Conservation (phyloP, 2,113 vertebrate genomes). For the Ascaphus truei region DNA sequence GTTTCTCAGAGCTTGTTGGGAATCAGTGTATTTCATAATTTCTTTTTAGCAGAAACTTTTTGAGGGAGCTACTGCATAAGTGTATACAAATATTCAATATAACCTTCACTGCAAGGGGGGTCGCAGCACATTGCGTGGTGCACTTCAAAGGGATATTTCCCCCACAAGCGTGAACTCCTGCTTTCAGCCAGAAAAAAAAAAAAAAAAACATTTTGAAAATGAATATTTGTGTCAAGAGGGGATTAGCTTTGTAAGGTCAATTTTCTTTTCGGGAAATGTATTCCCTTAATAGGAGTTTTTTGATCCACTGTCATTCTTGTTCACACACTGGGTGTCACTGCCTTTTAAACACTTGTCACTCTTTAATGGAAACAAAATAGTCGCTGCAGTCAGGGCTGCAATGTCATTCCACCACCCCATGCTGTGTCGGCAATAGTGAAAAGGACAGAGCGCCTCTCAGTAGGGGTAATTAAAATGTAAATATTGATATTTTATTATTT, state of each 20-base stretch:
- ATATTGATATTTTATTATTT: constrained; percentile 99
- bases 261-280: constrained; percentile 66
- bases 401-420: constrained; percentile 77
- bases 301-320: constrained; percentile 74
- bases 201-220: constrained; percentile 38
- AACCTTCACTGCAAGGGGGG: no score
- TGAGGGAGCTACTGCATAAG: no score
- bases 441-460: constrained; percentile 80
- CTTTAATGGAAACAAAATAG: constrained; percentile 84
- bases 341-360: constrained; percentile 78
- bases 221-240: constrained; percentile 58
- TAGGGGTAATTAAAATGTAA: constrained; percentile 99
- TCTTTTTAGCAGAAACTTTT: no score
- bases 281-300: constrained; percentile 78
- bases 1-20: no score
- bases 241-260: constrained; percentile 49
- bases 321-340: constrained; percentile 71
- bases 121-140: background rate
- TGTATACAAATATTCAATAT: no score
- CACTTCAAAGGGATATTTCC: constrained; percentile 18
- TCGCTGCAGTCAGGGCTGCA: constrained; percentile 70
- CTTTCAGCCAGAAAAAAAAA: background rate
- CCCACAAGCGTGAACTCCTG: background rate
- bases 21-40: no score
- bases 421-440: constrained; percentile 77